Conservation (phyloP, 2,113 vertebrate genomes). For the Lasiurus cinereus region DNA sequence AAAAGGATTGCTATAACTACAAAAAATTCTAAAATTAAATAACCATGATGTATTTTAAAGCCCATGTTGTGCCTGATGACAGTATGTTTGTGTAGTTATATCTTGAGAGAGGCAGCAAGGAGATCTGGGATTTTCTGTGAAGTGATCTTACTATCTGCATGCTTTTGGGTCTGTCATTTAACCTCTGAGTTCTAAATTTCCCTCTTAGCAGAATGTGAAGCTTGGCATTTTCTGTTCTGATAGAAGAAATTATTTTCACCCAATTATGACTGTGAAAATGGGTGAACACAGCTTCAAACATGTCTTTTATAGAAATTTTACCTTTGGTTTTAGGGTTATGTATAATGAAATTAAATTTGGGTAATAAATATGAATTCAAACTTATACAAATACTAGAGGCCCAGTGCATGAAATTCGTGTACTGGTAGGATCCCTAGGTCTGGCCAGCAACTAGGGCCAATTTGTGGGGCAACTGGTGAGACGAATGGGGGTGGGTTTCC, state of each 20-base stretch:
- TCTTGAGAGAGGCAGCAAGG: not conserved
- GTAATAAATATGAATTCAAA: not conserved
- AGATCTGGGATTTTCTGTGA: not conserved
- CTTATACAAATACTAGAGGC: not conserved
- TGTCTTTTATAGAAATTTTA: not conserved
- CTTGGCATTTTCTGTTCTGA: not conserved
- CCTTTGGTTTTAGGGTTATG: not conserved
- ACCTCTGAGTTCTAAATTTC: not conserved
- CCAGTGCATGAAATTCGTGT: too few species aligned
- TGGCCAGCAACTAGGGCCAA: too few species aligned
- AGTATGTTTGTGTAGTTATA: not conserved
- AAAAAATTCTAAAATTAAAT: not conserved
- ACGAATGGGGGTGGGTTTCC: fast-evolving
- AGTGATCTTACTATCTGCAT: not conserved
- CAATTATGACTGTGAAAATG: not conserved
- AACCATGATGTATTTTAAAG: not conserved
- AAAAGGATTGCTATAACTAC: not conserved
- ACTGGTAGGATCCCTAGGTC: too few species aligned
- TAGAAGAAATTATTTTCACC: not conserved
- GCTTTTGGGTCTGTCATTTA: not conserved
- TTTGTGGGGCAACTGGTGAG: too few species aligned
- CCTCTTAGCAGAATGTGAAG: not conserved
- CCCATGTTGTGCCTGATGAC: not conserved
- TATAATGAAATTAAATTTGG: not conserved
- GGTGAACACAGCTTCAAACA: not conserved